A percentile compares a stretch with the other conserved stretches of the same genome.
phyloP scores from a whole-genome alignment of 2,797 vertebrate species.

The Bovichtus diacanthus region DNA sequence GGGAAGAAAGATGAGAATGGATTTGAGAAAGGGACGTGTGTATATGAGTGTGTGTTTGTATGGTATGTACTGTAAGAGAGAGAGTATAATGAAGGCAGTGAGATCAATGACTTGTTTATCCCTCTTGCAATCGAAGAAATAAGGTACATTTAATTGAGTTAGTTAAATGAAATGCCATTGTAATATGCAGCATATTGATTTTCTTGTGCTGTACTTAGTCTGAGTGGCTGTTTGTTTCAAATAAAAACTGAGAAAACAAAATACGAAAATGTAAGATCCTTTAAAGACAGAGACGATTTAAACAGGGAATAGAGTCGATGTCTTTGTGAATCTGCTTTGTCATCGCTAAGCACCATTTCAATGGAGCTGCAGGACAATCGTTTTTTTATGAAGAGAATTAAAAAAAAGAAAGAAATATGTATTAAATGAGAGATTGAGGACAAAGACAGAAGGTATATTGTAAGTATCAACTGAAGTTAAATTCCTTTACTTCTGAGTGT shows the following conservation, averaged over 20 bases:
- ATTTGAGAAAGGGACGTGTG: conserved; percentile 6
- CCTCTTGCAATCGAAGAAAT: conserved; percentile 46
- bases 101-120: conserved; percentile 41
- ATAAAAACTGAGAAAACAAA: conserved; percentile 26
- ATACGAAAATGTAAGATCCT: conserved; percentile 17
- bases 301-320: conserved; percentile 18
- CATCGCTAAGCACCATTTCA: conserved; percentile 25
- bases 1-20: conserved; percentile 37
- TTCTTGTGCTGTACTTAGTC: conserved; percentile 16
- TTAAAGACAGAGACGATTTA: conserved; percentile 25
- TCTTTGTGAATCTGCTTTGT: conserved; percentile 50
- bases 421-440: conserved; percentile 16
- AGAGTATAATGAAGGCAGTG: conserved; percentile 23
- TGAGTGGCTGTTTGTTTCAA: conserved; percentile 48
- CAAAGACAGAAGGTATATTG: conserved; percentile 29
- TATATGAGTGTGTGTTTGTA: not conserved
- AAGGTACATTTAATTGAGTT: conserved; percentile 56
- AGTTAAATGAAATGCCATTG: conserved; percentile 49
- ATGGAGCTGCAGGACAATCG: conserved; percentile 32
- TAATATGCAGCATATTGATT: conserved; percentile 58
- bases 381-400: conserved; percentile 39
- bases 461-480: conserved; percentile 15
- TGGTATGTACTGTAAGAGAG: not conserved
- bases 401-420: not conserved
- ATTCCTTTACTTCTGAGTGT: conserved; percentile 4